Evolutionary conservation across 2,113 vertebrate species (phyloP).

Genomic region (Corapipo altera): DNA sequence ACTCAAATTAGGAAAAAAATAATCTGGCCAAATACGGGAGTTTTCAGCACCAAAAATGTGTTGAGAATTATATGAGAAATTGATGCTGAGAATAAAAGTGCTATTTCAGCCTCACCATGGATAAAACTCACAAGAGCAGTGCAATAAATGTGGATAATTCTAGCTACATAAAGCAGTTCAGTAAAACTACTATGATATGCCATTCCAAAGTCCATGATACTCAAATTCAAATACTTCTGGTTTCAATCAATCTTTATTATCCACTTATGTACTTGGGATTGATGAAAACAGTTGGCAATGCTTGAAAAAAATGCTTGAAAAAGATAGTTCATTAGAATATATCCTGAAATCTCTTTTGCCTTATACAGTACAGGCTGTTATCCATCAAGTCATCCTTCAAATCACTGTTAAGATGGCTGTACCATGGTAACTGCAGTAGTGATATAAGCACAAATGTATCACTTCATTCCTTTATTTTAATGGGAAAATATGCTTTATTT

Average conservation of each 20-base stretch:
- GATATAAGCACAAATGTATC: slow-evolving; percentile 71
- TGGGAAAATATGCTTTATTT: slow-evolving; percentile 56
- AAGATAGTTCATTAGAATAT: slow-evolving; percentile 63
- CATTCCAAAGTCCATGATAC: background rate
- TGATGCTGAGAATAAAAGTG: background rate
- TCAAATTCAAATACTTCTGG: slow-evolving; percentile 7
- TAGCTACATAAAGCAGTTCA: background rate
- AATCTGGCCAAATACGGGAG: background rate
- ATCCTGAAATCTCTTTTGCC: slow-evolving; percentile 76
- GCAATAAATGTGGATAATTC: background rate
- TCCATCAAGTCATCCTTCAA: slow-evolving; percentile 81
- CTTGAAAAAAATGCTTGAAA: background rate
- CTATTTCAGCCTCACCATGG: background rate
- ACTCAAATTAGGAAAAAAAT: background rate
- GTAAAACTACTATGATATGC: background rate
- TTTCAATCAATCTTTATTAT: slow-evolving; percentile 27
- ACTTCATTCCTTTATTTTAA: slow-evolving; percentile 66
- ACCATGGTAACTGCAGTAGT: slow-evolving; percentile 29
- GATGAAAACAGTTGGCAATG: slow-evolving; percentile 55
- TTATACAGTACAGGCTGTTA: slow-evolving; percentile 68
- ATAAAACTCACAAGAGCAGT: background rate
- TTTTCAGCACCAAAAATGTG: background rate
- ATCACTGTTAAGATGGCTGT: slow-evolving; percentile 62
- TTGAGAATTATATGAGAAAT: background rate
- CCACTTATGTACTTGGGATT: background rate